A percentile compares a stretch with the other conserved stretches of the same genome.
phyloP scores from a whole-genome alignment of 2,888 invertebrate species.

The Phytoseiulus persimilis region DNA sequence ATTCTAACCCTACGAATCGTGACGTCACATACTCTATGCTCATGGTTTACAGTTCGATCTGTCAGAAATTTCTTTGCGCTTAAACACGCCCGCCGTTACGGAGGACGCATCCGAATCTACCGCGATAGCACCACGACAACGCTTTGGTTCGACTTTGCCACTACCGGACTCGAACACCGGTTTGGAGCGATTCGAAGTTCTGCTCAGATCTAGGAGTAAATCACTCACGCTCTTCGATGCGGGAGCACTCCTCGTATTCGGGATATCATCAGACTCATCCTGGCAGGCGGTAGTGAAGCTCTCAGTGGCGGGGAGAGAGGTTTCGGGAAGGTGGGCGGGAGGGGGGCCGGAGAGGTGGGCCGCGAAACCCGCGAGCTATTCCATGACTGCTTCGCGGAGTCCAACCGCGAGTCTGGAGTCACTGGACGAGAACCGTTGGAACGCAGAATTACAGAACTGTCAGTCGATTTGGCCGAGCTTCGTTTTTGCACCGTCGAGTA shows the following conservation, averaged over 20 bases:
- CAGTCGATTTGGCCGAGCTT: slow-evolving; percentile 8
- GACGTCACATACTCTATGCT: background rate
- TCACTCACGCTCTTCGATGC: slow-evolving; percentile 12
- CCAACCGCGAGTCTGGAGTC: slow-evolving; percentile 6
- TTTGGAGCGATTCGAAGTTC: too few relatives aligned
- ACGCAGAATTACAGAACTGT: background rate
- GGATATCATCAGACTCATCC: slow-evolving; percentile 26
- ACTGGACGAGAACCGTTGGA: slow-evolving; percentile 26
- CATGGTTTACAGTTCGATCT: background rate
- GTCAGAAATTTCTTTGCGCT: background rate
- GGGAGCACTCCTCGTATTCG: slow-evolving; percentile 19
- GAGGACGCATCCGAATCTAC: too few relatives aligned
- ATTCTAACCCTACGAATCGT: background rate
- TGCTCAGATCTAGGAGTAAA: background rate
- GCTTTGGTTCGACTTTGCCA: too few relatives aligned
- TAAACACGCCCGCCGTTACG: background rate
- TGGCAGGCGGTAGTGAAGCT: background rate
- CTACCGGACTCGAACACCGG: too few relatives aligned
- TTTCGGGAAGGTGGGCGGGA: background rate
- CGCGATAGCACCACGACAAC: too few relatives aligned
- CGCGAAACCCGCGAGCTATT: background rate
- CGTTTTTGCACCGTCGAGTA: slow-evolving; percentile 30
- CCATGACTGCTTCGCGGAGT: slow-evolving; percentile 1
- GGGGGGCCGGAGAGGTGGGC: slow-evolving; percentile 13
- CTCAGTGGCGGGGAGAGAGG: background rate